phyloP scores from a whole-genome alignment of 2,797 vertebrate species.

The Cynodonichthys magdalenae region DNA sequence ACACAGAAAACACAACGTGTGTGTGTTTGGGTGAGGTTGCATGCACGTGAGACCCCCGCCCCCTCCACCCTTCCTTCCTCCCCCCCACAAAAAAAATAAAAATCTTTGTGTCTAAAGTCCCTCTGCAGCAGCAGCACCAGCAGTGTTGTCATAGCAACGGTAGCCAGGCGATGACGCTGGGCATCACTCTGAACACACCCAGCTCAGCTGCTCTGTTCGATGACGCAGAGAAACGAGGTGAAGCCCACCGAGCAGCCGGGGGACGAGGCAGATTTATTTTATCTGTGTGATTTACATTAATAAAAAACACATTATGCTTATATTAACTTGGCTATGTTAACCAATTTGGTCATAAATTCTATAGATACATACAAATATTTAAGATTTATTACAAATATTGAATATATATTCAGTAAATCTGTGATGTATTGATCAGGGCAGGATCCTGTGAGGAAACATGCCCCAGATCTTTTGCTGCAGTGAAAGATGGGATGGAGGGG shows the following conservation, averaged over 20 bases:
- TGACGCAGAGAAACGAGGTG: conserved; percentile 1
- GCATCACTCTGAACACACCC: conserved; percentile 55
- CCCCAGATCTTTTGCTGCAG: conserved; percentile 29
- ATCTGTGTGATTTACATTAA: too few species aligned
- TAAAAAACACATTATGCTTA: too few species aligned
- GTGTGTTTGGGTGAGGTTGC: conserved; percentile 24
- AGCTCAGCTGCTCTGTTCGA: conserved; percentile 11
- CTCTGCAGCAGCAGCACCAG: conserved; percentile 48
- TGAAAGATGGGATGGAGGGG: neutral
- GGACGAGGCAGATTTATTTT: too few species aligned
- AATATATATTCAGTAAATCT: neutral
- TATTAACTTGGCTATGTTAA: too few species aligned
- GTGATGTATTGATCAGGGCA: neutral
- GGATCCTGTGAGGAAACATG: neutral
- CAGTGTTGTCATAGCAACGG: conserved; percentile 56
- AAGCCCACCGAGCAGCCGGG: conserved; percentile 1
- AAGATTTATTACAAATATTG: too few species aligned
- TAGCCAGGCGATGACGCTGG: conserved; percentile 64
- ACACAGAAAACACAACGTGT: conserved; percentile 2
- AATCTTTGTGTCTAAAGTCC: conserved; percentile 23
- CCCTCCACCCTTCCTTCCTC: conserved; percentile 4
- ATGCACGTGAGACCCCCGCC: conserved; percentile 35
- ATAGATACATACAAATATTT: too few species aligned
- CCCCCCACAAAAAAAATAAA: too few species aligned
- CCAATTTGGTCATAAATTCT: too few species aligned